Evolutionary conservation across 1,140 invertebrate species (phyloP).

Genomic region (Lysiphlebus fabarum): DNA sequence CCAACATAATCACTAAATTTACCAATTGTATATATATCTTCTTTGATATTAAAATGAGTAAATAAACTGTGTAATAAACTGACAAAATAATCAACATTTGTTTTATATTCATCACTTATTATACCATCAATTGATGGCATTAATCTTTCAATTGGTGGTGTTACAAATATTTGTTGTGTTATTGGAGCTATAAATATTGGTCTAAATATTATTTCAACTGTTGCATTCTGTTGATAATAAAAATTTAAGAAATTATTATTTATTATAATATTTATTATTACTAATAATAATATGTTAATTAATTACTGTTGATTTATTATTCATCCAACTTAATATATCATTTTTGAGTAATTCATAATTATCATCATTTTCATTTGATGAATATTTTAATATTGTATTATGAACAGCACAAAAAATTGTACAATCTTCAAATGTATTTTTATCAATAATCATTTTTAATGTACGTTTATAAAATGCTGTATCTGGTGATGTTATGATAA

Average conservation of each 20-base stretch:
- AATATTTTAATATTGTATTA: conserved; percentile 44
- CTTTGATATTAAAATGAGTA: conserved; percentile 59
- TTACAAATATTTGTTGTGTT: conserved; percentile 62
- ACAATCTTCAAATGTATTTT: conserved; percentile 57
- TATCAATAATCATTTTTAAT: conserved; percentile 54
- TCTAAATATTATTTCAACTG: conserved; percentile 61
- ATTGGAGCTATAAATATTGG: conserved; percentile 63
- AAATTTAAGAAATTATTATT: conserved; percentile 4
- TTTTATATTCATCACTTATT: conserved; percentile 46
- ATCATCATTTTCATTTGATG: conserved; percentile 32
- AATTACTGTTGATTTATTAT: conserved; percentile 47
- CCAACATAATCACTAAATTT: conserved; percentile 62
- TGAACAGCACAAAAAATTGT: conserved; percentile 54
- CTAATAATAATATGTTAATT: conserved; percentile 3
- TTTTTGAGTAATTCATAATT: conserved; percentile 54
- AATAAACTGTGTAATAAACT: conserved; percentile 61
- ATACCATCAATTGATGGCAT: conserved; percentile 59
- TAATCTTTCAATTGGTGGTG: conserved; percentile 61
- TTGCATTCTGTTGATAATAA: conserved; percentile 56
- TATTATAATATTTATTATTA: conserved; percentile 14
- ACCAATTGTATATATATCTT: conserved; percentile 66
- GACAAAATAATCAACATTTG: conserved; percentile 56
- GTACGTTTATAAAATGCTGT: conserved; percentile 51
- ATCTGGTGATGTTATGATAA: conserved; percentile 55
- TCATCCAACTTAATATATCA: conserved; percentile 57